phyloP scores from a whole-genome alignment of 2,113 vertebrate genomes.

The Myxocyprinus asiaticus region DNA sequence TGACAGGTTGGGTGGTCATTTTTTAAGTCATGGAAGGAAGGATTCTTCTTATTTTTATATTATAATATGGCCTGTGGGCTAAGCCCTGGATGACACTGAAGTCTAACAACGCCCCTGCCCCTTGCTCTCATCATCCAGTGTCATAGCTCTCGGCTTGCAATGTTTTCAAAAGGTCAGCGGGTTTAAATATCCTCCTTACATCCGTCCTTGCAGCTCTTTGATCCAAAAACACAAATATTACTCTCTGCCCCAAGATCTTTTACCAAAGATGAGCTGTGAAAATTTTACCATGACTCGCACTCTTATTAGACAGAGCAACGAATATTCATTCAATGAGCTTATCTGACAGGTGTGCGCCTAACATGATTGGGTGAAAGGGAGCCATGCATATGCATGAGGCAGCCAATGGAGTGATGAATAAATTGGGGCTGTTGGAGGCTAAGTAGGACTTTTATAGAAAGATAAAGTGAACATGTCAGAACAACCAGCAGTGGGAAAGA shows the following conservation, averaged over 20 bases:
- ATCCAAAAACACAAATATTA: constrained; percentile 35
- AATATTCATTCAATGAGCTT: constrained; percentile 36
- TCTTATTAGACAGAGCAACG: constrained; percentile 25
- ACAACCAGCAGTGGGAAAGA: constrained; percentile 28
- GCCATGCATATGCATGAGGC: constrained; percentile 42
- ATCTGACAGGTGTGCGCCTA: constrained; percentile 35
- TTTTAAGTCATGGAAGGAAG: too few relatives aligned
- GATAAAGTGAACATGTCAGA: constrained; percentile 44
- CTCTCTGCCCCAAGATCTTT: constrained; percentile 3
- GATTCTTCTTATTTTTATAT: too few relatives aligned
- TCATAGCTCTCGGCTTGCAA: too few relatives aligned
- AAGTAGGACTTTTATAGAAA: constrained; percentile 35
- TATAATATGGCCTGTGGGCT: too few relatives aligned
- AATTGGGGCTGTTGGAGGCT: constrained; percentile 25
- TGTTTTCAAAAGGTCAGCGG: background rate
- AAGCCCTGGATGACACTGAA: too few relatives aligned
- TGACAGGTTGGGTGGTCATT: too few relatives aligned
- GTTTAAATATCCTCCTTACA: background rate
- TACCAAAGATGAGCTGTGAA: constrained; percentile 18
- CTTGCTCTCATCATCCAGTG: too few relatives aligned
- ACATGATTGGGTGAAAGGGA: constrained; percentile 37
- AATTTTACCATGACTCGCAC: constrained; percentile 11
- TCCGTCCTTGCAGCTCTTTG: background rate
- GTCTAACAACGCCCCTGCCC: too few relatives aligned
- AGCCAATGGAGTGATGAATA: constrained; percentile 41